Percentiles rank a stretch among this genome's conserved stretches.
phyloP scores from a whole-genome alignment of 2,888 invertebrate species.

The Stegophylla sp. region DNA sequence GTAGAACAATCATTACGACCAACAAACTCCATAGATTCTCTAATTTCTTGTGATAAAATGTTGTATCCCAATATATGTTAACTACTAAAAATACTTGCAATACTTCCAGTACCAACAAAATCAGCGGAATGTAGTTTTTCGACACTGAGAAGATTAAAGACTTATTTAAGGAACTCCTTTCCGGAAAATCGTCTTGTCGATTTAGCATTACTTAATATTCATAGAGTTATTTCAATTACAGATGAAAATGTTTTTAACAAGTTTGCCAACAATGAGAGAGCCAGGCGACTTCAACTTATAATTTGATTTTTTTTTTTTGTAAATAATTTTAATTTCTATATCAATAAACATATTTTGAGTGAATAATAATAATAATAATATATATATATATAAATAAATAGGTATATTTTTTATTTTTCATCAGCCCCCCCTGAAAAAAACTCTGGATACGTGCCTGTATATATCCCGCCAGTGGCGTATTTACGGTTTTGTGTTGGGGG shows the following conservation, averaged over 20 bases:
- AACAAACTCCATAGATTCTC: constrained; percentile 20
- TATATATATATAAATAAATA: too few species aligned
- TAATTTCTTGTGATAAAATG: constrained; percentile 23
- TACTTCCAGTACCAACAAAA: constrained; percentile 4
- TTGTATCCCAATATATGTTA: not conserved
- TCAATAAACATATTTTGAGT: too few species aligned
- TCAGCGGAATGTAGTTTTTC: constrained; percentile 3
- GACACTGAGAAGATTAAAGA: not conserved
- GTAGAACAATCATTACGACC: constrained; percentile 16
- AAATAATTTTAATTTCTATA: too few species aligned
- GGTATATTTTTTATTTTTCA: too few species aligned
- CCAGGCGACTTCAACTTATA: too few species aligned
- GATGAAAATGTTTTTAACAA: constrained; percentile 13
- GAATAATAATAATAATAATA: too few species aligned
- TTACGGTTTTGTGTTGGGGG: too few species aligned
- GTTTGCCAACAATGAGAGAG: too few species aligned
- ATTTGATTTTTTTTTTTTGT: too few species aligned
- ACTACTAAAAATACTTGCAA: constrained; percentile 12
- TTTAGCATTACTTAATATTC: not conserved
- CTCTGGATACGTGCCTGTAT: too few species aligned
- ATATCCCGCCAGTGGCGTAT: too few species aligned
- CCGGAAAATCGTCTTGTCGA: not conserved
- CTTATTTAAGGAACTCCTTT: not conserved
- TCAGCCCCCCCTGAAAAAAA: too few species aligned
- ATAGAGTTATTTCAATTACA: not conserved